Evolutionary conservation across 1,140 invertebrate genomes (phyloP), one percentile per base, ranked within the genome.

Genomic region (Dryas iulia): DNA sequence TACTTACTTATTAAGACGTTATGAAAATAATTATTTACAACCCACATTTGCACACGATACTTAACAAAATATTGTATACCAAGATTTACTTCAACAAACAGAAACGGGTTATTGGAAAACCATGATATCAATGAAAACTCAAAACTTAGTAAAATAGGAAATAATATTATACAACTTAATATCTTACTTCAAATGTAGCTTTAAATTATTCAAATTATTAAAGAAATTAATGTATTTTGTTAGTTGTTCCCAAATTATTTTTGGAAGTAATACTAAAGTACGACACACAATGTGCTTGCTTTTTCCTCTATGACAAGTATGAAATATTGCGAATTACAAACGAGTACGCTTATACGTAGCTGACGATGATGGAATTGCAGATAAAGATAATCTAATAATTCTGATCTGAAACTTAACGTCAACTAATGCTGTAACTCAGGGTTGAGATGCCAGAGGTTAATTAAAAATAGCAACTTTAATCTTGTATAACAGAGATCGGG

Each of bases 401-500:
- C 80, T 90, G 86, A 91, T 91, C 87, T 89, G 79, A 82, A 83
- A 82, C 82, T 77, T 81, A 81, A 84, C 83, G 82, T 89, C 87
- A 84, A 82, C 81, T 81, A 78, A 69, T 82, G 86, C 79, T 86
- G 87, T 89, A 87, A 87, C 85, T 89, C 82, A 87, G 81, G 81
- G 80, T 85, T 84, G 82, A 84, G 82, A 84, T 82, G 85, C 78
- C 84, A 88, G 85, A 90, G 89, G 89, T 91, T 91, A 91, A 91
- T 90, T 91, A 91, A 91, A 91, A 91, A 91, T 89, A 89, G 84
- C 84, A 87, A 87, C 86, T 89, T 89, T 86, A 86, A 86, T 89
- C 75, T 83, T 77, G 78, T 78, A 74, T 84, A 80, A 83, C 84
- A 78, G 77, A 88, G 83, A 86, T 88, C 57, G 74, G 81, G 73